Evolutionary conservation across 2,797 vertebrate species (phyloP).

Genomic region (Heteromormyrus szaboi): DNA sequence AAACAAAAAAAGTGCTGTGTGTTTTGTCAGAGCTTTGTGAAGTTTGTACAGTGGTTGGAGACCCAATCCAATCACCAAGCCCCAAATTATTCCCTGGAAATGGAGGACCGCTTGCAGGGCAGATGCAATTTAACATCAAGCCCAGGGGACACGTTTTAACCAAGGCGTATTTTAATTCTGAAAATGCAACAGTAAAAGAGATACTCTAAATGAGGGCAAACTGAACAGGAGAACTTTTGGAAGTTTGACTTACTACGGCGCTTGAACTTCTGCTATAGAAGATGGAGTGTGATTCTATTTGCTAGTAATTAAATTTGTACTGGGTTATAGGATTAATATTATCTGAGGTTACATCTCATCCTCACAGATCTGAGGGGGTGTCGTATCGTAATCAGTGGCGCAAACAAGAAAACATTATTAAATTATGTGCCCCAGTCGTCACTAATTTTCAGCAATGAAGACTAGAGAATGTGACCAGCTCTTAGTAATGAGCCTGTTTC

Average conservation of each 20-base stretch:
- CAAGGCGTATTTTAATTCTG: background rate
- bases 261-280: slow-evolving; percentile 33
- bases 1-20: background rate
- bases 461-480: slow-evolving; percentile 2
- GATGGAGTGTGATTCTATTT: slow-evolving; percentile 38
- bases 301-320: slow-evolving; percentile 53
- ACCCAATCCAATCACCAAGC: background rate
- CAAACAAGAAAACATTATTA: slow-evolving; percentile 28
- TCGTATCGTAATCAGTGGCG: slow-evolving; percentile 35
- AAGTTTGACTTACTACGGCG: slow-evolving; percentile 34
- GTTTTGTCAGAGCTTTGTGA: background rate
- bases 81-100: background rate
- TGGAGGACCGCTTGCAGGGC: background rate
- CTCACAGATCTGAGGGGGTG: slow-evolving; percentile 36
- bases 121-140: background rate
- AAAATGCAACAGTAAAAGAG: background rate
- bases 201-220: background rate
- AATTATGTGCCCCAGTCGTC: background rate
- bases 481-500: background rate
- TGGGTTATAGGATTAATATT: slow-evolving; percentile 58
- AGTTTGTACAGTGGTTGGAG: background rate
- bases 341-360: slow-evolving; percentile 54
- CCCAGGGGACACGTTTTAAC: background rate
- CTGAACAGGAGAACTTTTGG: slow-evolving; percentile 7
- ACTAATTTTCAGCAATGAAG: background rate